Conservation (phyloP, 2,888 invertebrate species). For the Brachynemurus nebulosus region DNA sequence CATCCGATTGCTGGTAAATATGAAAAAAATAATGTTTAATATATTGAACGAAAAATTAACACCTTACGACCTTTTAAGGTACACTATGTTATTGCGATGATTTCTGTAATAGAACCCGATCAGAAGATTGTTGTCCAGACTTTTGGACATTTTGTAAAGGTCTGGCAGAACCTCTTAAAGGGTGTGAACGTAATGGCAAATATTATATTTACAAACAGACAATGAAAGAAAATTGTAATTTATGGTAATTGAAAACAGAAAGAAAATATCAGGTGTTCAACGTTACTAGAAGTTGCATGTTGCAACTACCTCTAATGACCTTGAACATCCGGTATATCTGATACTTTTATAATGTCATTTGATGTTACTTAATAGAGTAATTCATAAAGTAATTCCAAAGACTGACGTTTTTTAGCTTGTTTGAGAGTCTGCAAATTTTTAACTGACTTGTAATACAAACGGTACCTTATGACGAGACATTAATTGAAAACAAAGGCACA, state of each 20-base stretch:
- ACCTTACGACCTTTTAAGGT: constrained; percentile 20
- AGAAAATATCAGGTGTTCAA: no score
- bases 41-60: neutral
- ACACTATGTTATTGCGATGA: constrained; percentile 90
- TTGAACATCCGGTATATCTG: no score
- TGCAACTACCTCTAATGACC: no score
- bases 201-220: constrained; percentile 37
- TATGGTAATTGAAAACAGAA: constrained; percentile 39
- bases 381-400: no score
- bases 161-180: constrained; percentile 22
- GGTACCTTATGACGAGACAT: no score
- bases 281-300: no score
- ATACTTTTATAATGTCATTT: no score
- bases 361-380: no score
- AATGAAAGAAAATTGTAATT: constrained; percentile 54
- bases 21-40: neutral
- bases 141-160: constrained; percentile 61
- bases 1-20: constrained; percentile 41
- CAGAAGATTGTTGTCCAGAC: constrained; percentile 88
- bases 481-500: no score
- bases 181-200: constrained; percentile 40
- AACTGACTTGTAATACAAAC: no score
- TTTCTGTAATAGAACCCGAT: constrained; percentile 64
- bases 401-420: no score
- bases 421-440: no score